Conservation (phyloP, 2,888 invertebrate genomes). For the Ditylenchus weischeri region DNA sequence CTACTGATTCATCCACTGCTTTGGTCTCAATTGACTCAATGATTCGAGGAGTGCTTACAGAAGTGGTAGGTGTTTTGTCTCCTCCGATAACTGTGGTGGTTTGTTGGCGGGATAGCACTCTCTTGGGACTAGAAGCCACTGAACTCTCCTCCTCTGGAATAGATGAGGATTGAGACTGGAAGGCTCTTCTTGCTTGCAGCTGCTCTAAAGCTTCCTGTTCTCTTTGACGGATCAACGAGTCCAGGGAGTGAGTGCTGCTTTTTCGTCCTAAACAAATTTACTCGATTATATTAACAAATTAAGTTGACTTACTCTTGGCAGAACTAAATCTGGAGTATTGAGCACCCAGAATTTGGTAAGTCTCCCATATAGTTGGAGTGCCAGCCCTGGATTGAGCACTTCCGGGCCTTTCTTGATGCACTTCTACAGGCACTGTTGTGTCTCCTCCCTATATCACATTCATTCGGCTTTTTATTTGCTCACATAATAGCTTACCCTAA, state of each 20-base stretch:
- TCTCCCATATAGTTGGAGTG: conserved; percentile 55
- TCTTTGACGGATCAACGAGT: background rate
- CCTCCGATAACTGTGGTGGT: background rate
- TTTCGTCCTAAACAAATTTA: background rate
- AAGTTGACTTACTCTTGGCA: background rate
- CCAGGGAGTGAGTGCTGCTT: conserved; percentile 5
- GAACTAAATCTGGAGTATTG: conserved; percentile 37
- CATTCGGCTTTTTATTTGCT: no score
- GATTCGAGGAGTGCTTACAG: conserved; percentile 3
- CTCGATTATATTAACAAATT: background rate
- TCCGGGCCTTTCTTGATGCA: conserved; percentile 24
- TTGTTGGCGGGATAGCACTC: background rate
- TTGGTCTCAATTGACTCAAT: background rate
- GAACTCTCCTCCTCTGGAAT: background rate
- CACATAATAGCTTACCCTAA: no score
- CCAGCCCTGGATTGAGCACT: conserved; percentile 34
- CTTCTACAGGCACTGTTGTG: conserved; percentile 23
- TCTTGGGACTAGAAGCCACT: background rate
- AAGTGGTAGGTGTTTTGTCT: background rate
- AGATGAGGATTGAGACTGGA: background rate
- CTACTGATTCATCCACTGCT: background rate
- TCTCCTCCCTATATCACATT: conserved; percentile 1
- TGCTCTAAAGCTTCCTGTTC: background rate
- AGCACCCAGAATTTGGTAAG: conserved; percentile 50
- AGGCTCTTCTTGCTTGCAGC: no score